Evolutionary conservation across 2,113 vertebrate genomes (phyloP).

Genomic region (Pachypanchax playfairii): DNA sequence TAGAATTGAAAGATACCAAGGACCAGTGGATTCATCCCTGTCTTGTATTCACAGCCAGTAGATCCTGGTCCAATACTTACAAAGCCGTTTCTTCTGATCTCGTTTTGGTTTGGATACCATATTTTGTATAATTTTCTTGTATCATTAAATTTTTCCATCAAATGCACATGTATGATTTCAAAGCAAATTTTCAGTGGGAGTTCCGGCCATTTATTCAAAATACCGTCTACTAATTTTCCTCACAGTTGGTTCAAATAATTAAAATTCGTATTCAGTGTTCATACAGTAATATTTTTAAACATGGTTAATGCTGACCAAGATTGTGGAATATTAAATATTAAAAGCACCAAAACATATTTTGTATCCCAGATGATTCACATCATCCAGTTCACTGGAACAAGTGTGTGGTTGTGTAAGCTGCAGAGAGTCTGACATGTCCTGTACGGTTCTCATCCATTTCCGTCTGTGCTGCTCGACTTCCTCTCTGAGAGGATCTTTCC

Average conservation of each 20-base stretch:
- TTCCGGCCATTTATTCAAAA: neutral
- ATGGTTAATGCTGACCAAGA: neutral
- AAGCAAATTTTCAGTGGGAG: neutral
- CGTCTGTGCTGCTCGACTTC: slow-evolving; percentile 31
- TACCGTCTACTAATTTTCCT: too few species aligned
- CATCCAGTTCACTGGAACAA: neutral
- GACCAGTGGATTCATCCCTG: slow-evolving; percentile 55
- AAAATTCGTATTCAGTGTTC: too few species aligned
- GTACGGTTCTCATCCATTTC: slow-evolving; percentile 26
- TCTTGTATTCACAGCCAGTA: slow-evolving; percentile 56
- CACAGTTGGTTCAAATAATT: too few species aligned
- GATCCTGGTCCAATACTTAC: slow-evolving; percentile 42
- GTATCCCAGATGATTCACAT: neutral
- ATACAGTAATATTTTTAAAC: too few species aligned
- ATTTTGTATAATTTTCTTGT: neutral
- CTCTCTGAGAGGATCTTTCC: slow-evolving; percentile 27
- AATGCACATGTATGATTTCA: neutral
- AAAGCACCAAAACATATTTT: too few species aligned
- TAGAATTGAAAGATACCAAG: slow-evolving; percentile 61
- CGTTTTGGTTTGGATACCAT: slow-evolving; percentile 5
- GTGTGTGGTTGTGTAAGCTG: slow-evolving; percentile 7
- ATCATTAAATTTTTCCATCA: slow-evolving; percentile 3
- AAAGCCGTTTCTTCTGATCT: slow-evolving; percentile 39
- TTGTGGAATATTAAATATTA: too few species aligned
- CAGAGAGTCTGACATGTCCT: slow-evolving; percentile 20